A percentile compares a stretch with the other conserved stretches of the same genome.
Conservation (phyloP, 2,888 invertebrate genomes). For the Dryomyza anilis region DNA sequence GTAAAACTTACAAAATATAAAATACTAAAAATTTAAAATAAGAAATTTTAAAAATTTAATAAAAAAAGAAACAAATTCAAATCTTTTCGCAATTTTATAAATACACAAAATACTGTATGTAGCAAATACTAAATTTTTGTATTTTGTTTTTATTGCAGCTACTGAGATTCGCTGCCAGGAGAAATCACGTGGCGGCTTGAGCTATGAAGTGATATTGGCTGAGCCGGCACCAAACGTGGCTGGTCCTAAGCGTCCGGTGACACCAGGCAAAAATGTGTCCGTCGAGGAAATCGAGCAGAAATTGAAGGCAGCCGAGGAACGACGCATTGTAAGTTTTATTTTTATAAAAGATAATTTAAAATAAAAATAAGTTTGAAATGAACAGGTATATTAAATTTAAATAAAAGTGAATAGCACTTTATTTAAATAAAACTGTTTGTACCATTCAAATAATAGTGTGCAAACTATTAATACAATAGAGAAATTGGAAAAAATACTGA, state of each 20-base stretch:
- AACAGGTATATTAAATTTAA: too few species aligned
- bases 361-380: too few species aligned
- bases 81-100: too few species aligned
- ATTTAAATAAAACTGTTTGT: too few species aligned
- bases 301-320: conserved; percentile 90
- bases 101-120: background rate
- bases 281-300: conserved; percentile 91
- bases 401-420: too few species aligned
- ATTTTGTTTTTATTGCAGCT: conserved; percentile 63
- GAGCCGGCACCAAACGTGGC: conserved; percentile 73
- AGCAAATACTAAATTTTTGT: background rate
- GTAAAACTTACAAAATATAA: background rate
- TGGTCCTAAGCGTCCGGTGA: conserved; percentile 69
- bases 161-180: conserved; percentile 93
- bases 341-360: background rate
- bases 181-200: conserved; percentile 88
- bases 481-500: too few species aligned
- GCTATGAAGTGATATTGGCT: conserved; percentile 90
- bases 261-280: conserved; percentile 73
- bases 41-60: background rate
- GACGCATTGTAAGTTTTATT: conserved; percentile 75
- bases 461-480: too few species aligned
- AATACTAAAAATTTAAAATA: background rate
- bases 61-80: too few species aligned
- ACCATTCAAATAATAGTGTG: too few species aligned